A percentile compares a stretch with the other conserved stretches of the same genome.
These are phyloP conservation scores for Luffia ferchaultella DNA, from an alignment of 2,888 invertebrate genomes.

Conservation along the genomic window DNA sequence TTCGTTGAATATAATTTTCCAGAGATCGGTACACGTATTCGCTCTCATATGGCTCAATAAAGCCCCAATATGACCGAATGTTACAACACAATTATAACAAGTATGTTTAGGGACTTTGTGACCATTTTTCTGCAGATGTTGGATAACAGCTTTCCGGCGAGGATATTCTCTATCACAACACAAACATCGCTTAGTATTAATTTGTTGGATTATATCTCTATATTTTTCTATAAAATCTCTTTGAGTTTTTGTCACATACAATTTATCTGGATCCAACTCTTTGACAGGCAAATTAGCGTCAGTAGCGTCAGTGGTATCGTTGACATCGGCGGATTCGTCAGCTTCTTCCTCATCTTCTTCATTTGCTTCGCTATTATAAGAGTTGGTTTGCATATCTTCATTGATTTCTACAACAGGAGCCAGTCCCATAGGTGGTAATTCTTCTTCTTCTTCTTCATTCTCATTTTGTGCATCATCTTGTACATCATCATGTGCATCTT, in stretches of 20 bases:
- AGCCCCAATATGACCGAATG: constrained; percentile 61
- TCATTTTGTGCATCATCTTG: constrained; percentile 28
- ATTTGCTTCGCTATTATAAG: constrained; percentile 36
- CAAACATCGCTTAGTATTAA: constrained; percentile 55
- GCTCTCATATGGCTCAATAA: constrained; percentile 60
- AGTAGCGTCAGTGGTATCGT: no score
- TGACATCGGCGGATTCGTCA: constrained; percentile 20
- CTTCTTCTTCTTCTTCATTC: constrained; percentile 47
- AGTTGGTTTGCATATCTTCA: constrained; percentile 44
- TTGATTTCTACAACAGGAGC: constrained; percentile 56
- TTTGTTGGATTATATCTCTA: constrained; percentile 53
- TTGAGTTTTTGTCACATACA: constrained; percentile 50
- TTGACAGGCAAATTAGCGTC: constrained; percentile 27
- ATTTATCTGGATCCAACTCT: constrained; percentile 42
- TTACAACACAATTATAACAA: constrained; percentile 69
- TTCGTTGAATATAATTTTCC: constrained; percentile 59
- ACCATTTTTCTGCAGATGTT: constrained; percentile 61
- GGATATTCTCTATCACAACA: constrained; percentile 57
- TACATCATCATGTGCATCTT: constrained; percentile 26
- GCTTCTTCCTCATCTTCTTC: constrained; percentile 36
- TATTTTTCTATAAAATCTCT: constrained; percentile 51
- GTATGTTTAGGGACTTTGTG: constrained; percentile 68
- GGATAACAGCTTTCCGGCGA: constrained; percentile 58
- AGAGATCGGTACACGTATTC: constrained; percentile 53
- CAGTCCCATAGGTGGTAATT: constrained; percentile 33